These are phyloP conservation scores for Amazona guildingii DNA, from an alignment of 2,113 vertebrate species.

Conservation along the genomic window DNA sequence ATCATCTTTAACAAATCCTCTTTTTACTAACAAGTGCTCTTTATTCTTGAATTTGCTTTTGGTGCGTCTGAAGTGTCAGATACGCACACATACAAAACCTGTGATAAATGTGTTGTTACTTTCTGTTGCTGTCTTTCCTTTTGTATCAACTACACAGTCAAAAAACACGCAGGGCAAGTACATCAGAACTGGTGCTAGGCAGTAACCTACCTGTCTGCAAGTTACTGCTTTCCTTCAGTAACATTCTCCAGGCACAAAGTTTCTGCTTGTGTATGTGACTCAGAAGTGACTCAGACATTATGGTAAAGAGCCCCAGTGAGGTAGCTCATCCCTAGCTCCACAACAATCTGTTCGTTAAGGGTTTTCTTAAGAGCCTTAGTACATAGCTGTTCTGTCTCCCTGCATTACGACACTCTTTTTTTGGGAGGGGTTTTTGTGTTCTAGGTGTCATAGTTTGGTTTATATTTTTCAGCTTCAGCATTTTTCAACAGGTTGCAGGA, in stretches of 20 bases:
- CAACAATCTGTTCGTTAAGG: neutral
- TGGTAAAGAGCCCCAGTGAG: neutral
- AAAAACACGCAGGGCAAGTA: neutral
- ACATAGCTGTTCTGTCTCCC: neutral
- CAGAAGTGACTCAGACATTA: neutral
- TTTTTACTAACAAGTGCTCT: neutral
- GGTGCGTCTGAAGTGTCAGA: neutral
- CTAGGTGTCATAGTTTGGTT: neutral
- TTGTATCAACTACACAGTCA: rapidly evolving
- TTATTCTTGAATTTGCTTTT: neutral
- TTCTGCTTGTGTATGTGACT: neutral
- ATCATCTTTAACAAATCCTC: neutral
- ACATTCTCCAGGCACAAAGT: neutral
- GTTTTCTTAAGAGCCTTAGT: neutral
- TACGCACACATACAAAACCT: neutral
- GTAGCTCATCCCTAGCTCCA: neutral
- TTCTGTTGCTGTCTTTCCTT: neutral
- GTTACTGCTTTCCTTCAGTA: neutral
- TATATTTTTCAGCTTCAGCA: neutral
- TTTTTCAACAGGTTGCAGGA: neutral
- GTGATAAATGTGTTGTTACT: rapidly evolving
- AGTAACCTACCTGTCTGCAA: rapidly evolving
- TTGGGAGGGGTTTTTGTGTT: neutral
- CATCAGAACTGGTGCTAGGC: neutral
- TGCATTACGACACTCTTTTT: neutral